These are phyloP conservation scores for Nesoenas mayeri DNA, from an alignment of 2,113 vertebrate genomes.

Conservation along the genomic window DNA sequence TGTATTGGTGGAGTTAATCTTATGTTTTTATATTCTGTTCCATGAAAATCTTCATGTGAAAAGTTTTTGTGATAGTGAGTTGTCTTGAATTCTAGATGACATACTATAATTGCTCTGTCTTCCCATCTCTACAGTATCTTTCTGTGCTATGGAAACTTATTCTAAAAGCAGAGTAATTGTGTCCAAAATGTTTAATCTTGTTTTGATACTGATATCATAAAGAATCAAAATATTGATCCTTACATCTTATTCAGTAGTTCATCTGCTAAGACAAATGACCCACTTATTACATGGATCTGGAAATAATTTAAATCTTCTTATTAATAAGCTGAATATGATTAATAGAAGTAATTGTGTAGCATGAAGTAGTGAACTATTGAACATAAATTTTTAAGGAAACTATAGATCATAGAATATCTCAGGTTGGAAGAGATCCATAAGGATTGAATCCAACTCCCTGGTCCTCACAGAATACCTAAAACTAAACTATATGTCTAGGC, in stretches of 20 bases:
- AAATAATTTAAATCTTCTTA: slow-evolving; percentile 3
- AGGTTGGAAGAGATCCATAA: not conserved
- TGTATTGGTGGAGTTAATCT: not conserved
- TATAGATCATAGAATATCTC: not conserved
- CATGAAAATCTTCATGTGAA: not conserved
- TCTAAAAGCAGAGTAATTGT: not conserved
- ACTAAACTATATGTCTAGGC: not conserved
- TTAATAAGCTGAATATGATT: not conserved
- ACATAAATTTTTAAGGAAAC: slow-evolving; percentile 6
- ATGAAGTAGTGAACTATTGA: not conserved
- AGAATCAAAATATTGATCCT: not conserved
- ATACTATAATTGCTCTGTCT: not conserved
- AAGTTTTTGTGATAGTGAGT: not conserved
- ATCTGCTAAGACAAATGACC: not conserved
- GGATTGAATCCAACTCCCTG: accelerated
- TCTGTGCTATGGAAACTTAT: not conserved
- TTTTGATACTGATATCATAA: not conserved
- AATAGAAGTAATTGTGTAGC: not conserved
- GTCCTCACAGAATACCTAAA: not conserved
- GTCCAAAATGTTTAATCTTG: not conserved
- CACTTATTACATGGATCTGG: not conserved
- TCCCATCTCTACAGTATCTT: not conserved
- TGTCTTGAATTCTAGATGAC: not conserved
- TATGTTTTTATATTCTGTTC: not conserved
- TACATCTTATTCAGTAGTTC: not conserved